phyloP scores from a whole-genome alignment of 2,113 vertebrate species.

The Leucopsar rothschildi region DNA sequence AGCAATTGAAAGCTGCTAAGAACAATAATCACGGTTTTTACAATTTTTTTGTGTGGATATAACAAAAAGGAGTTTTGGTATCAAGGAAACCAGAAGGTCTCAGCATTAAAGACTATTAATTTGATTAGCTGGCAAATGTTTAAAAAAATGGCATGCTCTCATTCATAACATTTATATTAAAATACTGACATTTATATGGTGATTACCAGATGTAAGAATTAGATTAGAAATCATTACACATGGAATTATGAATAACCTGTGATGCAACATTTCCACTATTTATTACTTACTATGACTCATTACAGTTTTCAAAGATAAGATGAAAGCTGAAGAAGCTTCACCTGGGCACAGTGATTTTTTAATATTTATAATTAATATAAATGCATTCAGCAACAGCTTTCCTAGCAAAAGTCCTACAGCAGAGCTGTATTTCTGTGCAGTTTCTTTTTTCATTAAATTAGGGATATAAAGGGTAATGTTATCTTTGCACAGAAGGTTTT shows the following conservation, averaged over 20 bases:
- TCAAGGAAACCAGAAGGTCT: neutral
- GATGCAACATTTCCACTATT: neutral
- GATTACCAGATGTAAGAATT: constrained; percentile 5
- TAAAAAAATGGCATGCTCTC: neutral
- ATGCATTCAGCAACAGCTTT: neutral
- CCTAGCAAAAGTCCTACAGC: neutral
- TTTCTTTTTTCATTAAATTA: neutral
- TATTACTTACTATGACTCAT: neutral
- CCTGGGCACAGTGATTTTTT: neutral
- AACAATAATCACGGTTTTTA: neutral
- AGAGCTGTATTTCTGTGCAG: neutral
- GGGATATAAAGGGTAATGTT: neutral
- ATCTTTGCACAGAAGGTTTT: neutral
- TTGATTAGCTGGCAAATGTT: constrained; percentile 3
- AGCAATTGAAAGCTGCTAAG: neutral
- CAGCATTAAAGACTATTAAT: neutral
- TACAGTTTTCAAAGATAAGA: neutral
- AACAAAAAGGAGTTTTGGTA: neutral
- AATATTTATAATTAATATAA: neutral
- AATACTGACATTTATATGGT: neutral
- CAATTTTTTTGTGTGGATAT: neutral
- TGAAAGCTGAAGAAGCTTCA: neutral
- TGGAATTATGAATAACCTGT: neutral
- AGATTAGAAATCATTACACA: neutral
- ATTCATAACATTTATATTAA: neutral